phyloP scores from a whole-genome alignment of 1,140 invertebrate species.

The Hypothenemus hampei region DNA sequence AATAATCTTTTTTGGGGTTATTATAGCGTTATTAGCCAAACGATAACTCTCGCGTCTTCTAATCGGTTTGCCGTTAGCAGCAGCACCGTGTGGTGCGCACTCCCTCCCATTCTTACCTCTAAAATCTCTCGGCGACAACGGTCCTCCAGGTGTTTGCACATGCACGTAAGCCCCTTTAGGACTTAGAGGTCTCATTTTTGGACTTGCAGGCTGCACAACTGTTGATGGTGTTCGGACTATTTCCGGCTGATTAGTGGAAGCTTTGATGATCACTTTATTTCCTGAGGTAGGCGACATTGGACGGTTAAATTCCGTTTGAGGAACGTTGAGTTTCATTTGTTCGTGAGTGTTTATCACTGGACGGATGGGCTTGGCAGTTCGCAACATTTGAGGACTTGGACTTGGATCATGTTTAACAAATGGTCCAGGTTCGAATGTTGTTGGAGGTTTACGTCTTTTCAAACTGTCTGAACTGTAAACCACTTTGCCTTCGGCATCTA shows the following conservation, averaged over 20 bases:
- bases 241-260: constrained; percentile 51
- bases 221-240: constrained; percentile 56
- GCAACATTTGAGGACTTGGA: constrained; percentile 48
- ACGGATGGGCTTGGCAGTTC: constrained; percentile 44
- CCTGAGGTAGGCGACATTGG: constrained; percentile 51
- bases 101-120: constrained; percentile 50
- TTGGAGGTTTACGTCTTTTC: constrained; percentile 72
- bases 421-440: constrained; percentile 78
- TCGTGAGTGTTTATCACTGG: constrained; percentile 38
- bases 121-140: constrained; percentile 54
- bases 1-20: constrained; percentile 45
- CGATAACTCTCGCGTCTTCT: constrained; percentile 83
- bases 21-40: constrained; percentile 68
- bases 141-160: constrained; percentile 62
- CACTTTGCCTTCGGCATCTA: constrained; percentile 84
- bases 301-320: constrained; percentile 27
- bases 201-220: constrained; percentile 49
- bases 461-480: constrained; percentile 86
- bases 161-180: constrained; percentile 63
- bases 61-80: constrained; percentile 39
- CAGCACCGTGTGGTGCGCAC: constrained; percentile 13
- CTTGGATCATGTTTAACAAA: constrained; percentile 56
- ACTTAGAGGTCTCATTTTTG: constrained; percentile 42
- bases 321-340: constrained; percentile 19
- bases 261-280: constrained; percentile 61